Evolutionary conservation across 1,140 invertebrate species (phyloP).

Genomic region (Aphidius ervi): DNA sequence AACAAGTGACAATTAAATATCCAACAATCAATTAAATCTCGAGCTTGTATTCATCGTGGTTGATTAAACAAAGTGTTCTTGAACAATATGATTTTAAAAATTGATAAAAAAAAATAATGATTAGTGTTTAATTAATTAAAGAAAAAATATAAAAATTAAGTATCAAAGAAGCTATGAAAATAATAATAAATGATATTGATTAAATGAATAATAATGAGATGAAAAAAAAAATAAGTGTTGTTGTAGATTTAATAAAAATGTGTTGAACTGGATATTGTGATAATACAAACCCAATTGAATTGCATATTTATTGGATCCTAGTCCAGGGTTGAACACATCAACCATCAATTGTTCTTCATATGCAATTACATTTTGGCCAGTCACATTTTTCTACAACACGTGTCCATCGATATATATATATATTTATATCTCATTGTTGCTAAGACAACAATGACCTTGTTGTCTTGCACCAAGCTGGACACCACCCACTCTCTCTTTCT

Average conservation of each 20-base stretch:
- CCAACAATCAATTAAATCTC: slow-evolving; percentile 16
- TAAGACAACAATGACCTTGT: slow-evolving; percentile 49
- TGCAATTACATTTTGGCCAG: slow-evolving; percentile 40
- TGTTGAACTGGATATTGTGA: slow-evolving; percentile 39
- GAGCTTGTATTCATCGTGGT: too few relatives aligned
- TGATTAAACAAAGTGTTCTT: too few relatives aligned
- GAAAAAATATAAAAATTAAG: neutral
- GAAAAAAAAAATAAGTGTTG: neutral
- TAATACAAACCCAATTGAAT: slow-evolving; percentile 50
- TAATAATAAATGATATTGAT: too few relatives aligned
- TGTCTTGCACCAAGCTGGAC: slow-evolving; percentile 48
- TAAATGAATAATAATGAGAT: neutral
- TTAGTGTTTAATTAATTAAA: slow-evolving; percentile 13
- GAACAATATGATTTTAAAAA: neutral
- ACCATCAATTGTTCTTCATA: slow-evolving; percentile 37
- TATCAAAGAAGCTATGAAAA: too few relatives aligned
- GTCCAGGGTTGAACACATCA: slow-evolving; percentile 21
- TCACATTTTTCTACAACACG: slow-evolving; percentile 10
- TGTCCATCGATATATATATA: neutral
- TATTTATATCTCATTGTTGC: slow-evolving; percentile 46
- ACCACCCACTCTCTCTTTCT: slow-evolving; percentile 31
- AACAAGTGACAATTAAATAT: slow-evolving; percentile 10
- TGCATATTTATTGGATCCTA: slow-evolving; percentile 19
- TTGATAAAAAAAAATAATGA: slow-evolving; percentile 15
- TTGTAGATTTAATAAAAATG: slow-evolving; percentile 4